Evolutionary conservation across 1,140 invertebrate species (phyloP).

Genomic region (Bombus superbus): DNA sequence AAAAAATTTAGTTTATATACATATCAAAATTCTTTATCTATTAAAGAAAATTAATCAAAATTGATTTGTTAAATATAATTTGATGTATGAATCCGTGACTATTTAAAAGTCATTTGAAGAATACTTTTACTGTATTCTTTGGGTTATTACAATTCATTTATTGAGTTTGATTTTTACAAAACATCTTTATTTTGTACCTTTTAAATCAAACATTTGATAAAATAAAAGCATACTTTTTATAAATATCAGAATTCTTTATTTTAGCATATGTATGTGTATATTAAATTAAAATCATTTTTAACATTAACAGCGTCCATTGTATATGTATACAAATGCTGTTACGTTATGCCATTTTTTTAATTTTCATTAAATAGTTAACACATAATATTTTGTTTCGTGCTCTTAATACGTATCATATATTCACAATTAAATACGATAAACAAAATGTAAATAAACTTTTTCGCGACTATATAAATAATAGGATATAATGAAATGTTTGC

Average conservation of each 20-base stretch:
- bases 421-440: slow-evolving; percentile 33
- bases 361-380: slow-evolving; percentile 39
- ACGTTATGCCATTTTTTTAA: not conserved
- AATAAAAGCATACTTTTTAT: slow-evolving; percentile 27
- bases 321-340: slow-evolving; percentile 38
- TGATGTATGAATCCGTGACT: not conserved
- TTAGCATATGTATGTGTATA: slow-evolving; percentile 28
- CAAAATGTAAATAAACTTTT: slow-evolving; percentile 16
- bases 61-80: not conserved
- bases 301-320: slow-evolving; percentile 20
- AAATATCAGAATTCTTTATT: slow-evolving; percentile 58
- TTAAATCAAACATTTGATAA: not conserved
- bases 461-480: slow-evolving; percentile 25
- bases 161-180: not conserved
- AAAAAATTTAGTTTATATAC: not conserved
- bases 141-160: not conserved
- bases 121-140: not conserved
- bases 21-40: not conserved
- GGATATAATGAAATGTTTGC: not conserved
- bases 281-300: slow-evolving; percentile 31
- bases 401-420: slow-evolving; percentile 28
- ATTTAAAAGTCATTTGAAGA: too few relatives aligned
- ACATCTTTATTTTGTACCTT: not conserved
- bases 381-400: slow-evolving; percentile 1
- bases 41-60: not conserved